Evolutionary conservation across 1,140 invertebrate species (phyloP), one percentile per base, ranked within the genome.

Genomic region (Neodiprion lecontei): DNA sequence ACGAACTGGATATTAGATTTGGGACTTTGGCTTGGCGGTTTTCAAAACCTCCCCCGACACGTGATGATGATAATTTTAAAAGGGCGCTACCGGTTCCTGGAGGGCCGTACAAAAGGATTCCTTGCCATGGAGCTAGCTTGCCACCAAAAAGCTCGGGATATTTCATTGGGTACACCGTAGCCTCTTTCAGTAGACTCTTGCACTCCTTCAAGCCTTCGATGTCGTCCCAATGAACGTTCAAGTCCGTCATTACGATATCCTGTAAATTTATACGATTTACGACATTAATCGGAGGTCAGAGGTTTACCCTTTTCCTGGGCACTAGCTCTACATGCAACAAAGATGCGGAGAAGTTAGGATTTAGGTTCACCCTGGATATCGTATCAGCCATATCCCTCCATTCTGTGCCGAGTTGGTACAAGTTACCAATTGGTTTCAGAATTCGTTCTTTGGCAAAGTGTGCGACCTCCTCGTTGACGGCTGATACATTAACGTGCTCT

Each of bases 141-240:
- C 93, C 93, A 23, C 90, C 91, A 83, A 98, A 99, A 9, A 98
- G 87, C 71, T 94, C 91, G 3, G 96, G 96, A 88, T 97, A 96
- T 83, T 94, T 94, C 9, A 92, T 89, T 2, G 96, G 96, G 87
- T 96, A 97, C 7, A 98, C 91, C 0, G 97, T 92, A 3, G 96
- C 93, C 88, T 98, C 96, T 89, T 96, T 94, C n/a, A 99, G 87
- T 21, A 96, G 85, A 78, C 90, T 91, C 83, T 98, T 97, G 1
- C 96, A 95, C 10, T 92, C 89, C 8, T 92, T 89, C 73, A 98
- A 88, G 72, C 97, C 97, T 72, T 92, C 92, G 50, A 95, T 90
- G 77, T 95, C 93, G 0, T 89, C 83, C 92, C 96, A 94, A 78
- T 91, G 90, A 70, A 94, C 89, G 78, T 90, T 84, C 84, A 91